Base-by-base conservation (phyloP, 2,888 invertebrate species). In the Meiosimyza decipiens region DNA sequence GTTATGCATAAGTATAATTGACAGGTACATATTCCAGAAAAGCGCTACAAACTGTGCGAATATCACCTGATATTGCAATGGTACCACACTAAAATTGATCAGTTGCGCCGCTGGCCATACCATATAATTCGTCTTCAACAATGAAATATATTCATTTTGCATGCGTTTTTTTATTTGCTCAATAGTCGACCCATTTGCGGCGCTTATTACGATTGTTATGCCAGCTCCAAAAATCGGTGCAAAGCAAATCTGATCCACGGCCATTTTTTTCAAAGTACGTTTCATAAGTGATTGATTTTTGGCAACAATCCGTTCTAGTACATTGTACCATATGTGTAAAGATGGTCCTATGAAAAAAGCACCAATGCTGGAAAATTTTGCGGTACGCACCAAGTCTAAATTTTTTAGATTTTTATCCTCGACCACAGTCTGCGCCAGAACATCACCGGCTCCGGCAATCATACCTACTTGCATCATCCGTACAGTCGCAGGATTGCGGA, bases 1-100 rank as follows among this genome's bases (percentile, higher is more conserved):
- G 9, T 40, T 40, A 9, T 40, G 40, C 40, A 40, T 9, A 40
- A 40, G 40, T 40, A 9, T 92, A 90, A 92, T 92, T 1, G 95
- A 93, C 40, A 96, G 85, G 84, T 95, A 96, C 15, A 92, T 92
- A 83, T 96, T 96, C 96, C 96, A 96, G 80, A 93, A 88, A 28
- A 96, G 83, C 33, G 95, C 94, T n/a, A 96, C 90, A 9, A 88
- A 82, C 85, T 96, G 95, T 6, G 92, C 94, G 77, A 93, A 88
- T 49, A 95, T 84, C 3, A 95, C 93, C 88, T 97, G 95, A 86
- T 94, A 94, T 74, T 94, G 91, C 52, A 96, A 88, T 11, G 97
- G 97, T 69, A 95, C 89, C 79, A 94, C 87, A 79, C 92, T 91
- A 87, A 98, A 98, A 86, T 97, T 98, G 3, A 93, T 83, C 50